Base-by-base conservation (phyloP, 2,888 invertebrate genomes). In the Polydrusus pterygomalis region DNA sequence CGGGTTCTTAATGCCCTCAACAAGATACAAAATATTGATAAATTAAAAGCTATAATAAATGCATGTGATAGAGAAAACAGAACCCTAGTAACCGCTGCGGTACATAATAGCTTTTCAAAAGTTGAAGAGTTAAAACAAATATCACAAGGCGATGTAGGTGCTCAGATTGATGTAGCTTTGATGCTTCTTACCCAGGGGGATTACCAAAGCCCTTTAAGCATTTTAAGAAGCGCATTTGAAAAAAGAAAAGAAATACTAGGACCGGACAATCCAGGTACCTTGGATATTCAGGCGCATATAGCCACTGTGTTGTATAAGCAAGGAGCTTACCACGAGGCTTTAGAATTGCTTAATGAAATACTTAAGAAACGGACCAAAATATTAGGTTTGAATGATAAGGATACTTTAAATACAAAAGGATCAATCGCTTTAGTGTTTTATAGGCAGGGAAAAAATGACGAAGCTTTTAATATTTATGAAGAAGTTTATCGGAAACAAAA, bases 271-370 rank as follows among this genome's bases (percentile, higher is more conserved):
- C 34, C 54, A 49, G 77, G 77, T 63, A 77, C 70, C 30, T 45
- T 80, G 25, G 54, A 69, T 40, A 79, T 80, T 38, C 64, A 70
- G 20, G 56, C 45, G 54, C 18, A 65, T 38, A 75, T 80, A 43
- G 81, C 80, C 9, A 25, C 75, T 25, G 70, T 69, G 56, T 51
- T 81, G 30, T 43, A 74, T 54, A 67, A 45, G 34, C 74, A 69
- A 47, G 75, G 70, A 43, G 65, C 78, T 58, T 34, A 75, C 63
- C 73, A 78, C 43, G 79, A 79, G 38, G 80, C 80, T 10, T 58
- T 73, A 68, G 58, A 54, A 8, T 18, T 73, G 20, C 64, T 77
- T 72, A 54, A 47, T 10, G 71, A 51, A 13, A 65, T 79, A 30
- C 71, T 70, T 63, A 0, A 65, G 11, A 25, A 34, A 34, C 34